Conservation (phyloP, 2,888 invertebrate genomes). For the Eucera pruinosa region DNA sequence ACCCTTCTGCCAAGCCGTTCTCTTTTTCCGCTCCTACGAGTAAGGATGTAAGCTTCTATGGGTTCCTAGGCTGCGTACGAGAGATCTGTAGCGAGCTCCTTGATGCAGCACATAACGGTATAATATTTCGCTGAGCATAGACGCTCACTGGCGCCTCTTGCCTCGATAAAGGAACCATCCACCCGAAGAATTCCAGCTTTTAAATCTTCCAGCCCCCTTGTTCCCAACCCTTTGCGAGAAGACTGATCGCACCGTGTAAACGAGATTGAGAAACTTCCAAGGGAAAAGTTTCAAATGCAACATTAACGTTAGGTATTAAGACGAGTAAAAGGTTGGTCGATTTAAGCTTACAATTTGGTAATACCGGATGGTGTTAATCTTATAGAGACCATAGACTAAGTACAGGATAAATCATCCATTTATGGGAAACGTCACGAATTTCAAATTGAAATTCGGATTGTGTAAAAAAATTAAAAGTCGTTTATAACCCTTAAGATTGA, state of each 20-base stretch:
- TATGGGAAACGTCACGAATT: too few relatives aligned
- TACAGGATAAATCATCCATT: too few relatives aligned
- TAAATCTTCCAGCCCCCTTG: slow-evolving; percentile 25
- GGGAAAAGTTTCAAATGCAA: too few relatives aligned
- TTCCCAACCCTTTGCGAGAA: background rate
- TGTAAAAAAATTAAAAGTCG: too few relatives aligned
- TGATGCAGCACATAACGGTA: slow-evolving; percentile 36
- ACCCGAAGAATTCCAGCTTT: slow-evolving; percentile 26
- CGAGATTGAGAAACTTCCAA: too few relatives aligned
- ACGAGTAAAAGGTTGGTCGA: too few relatives aligned
- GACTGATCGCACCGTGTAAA: background rate
- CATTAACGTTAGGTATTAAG: too few relatives aligned
- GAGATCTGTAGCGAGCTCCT: slow-evolving; percentile 25
- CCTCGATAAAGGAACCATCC: slow-evolving; percentile 35
- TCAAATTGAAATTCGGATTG: too few relatives aligned
- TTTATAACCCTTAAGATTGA: too few relatives aligned
- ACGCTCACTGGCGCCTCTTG: slow-evolving; percentile 5
- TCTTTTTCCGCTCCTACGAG: slow-evolving; percentile 42
- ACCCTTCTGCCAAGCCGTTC: background rate
- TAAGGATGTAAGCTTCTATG: slow-evolving; percentile 46
- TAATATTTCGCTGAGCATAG: slow-evolving; percentile 44
- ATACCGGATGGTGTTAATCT: too few relatives aligned
- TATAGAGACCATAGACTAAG: too few relatives aligned
- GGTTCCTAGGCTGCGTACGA: slow-evolving; percentile 11
- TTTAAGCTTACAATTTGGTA: too few relatives aligned